A percentile compares a stretch with the other conserved stretches of the same genome.
These are phyloP conservation scores for Geodia barretti DNA, from an alignment of 37 sponge, comb jelly and placozoan genomes.

Conservation along the genomic window DNA sequence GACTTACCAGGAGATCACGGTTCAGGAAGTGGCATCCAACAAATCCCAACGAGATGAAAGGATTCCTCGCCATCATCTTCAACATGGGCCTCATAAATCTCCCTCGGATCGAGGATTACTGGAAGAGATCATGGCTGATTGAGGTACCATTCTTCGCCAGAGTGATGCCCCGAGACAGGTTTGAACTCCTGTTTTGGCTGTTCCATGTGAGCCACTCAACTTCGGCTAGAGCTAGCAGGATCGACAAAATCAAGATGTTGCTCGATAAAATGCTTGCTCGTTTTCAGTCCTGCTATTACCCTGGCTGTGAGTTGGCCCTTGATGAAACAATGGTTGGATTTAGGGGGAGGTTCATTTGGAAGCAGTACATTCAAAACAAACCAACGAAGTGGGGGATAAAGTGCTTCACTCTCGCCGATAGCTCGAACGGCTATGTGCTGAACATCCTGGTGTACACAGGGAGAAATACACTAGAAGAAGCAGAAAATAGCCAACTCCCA, in stretches of 20 bases:
- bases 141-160: background rate
- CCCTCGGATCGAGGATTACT: conserved; percentile 1
- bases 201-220: background rate
- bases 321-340: conserved; percentile 20
- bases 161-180: background rate
- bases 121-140: background rate
- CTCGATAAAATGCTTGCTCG: background rate
- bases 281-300: background rate
- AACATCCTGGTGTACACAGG: conserved; percentile 14
- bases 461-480: background rate
- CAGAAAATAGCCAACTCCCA: background rate
- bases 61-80: background rate
- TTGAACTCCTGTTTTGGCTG: background rate
- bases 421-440: background rate
- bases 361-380: conserved; percentile 22
- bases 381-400: conserved; percentile 20
- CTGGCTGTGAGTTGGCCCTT: background rate
- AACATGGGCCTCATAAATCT: conserved; percentile 44
- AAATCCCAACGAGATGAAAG: background rate
- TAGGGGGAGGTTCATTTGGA: background rate
- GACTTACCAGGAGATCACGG: background rate
- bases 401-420: conserved; percentile 4
- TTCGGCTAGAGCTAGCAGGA: background rate
- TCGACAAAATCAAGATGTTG: background rate
- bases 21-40: background rate